Base-by-base conservation (phyloP, 2,888 invertebrate genomes). In the Plagodis dolabraria region DNA sequence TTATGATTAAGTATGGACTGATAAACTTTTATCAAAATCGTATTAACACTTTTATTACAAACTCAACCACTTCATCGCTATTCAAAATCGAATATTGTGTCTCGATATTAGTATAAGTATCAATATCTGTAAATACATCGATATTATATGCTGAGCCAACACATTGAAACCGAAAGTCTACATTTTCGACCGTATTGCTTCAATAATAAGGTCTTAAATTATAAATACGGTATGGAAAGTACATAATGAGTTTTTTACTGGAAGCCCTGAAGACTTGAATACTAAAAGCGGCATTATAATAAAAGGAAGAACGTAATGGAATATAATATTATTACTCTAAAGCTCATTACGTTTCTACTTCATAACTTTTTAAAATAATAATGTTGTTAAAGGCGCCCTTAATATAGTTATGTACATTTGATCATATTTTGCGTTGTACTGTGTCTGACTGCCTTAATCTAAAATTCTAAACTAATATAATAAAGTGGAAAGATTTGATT, bases 191-290 rank as follows among this genome's bases (percentile, higher is more conserved):
- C 49, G 7, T 54, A 60, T 22, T 4, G 2, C 38, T 11, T 2
- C 0, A 42, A 7, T 22, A 34, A 49, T 64, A 60, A 53, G 53
- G 57, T 57, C 38, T 53, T 10, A 33, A 9, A 53, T 47, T 40
- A 2, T 9, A 5, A n/a, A 4, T 51, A 12, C 8, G 9, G 1
- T 11, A 60, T 52, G 44, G 49, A 53, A 56, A 62, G 68, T 59
- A 68, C 65, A 65, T 79, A 80, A 78, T 75, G 78, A 80, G 73
- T 75, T 74, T 71, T 68, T 22, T 69, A 60, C 62, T 57, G 40
- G 12, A 22, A 40, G 62, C 60, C 57, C 50, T 58, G 57, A 50
- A 43, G 71, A 60, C 64, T 52, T 55, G 73, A 77, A 76, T 77
- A 76, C 70, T 68, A 71, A 76, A 60, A 63, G 63, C 60, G 51